Percentiles rank a stretch among this genome's conserved stretches.
phyloP scores from a whole-genome alignment of 2,113 vertebrate genomes.

The Zapus hudsonius region DNA sequence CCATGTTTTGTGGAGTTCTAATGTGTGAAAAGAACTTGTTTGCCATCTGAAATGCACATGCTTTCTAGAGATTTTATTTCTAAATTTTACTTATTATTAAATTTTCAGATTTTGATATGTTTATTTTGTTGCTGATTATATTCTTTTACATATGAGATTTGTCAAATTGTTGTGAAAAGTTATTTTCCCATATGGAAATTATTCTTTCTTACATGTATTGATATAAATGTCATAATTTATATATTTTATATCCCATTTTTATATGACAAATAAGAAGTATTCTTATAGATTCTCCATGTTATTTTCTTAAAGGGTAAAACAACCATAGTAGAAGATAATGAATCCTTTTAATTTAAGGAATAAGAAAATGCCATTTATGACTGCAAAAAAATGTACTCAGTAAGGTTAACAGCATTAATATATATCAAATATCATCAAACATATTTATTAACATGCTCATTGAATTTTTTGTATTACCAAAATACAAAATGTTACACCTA shows the following conservation, averaged over 20 bases:
- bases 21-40: not conserved
- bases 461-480: not conserved
- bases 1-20: not conserved
- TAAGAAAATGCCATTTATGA: not conserved
- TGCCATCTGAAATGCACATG: not conserved
- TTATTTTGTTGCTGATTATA: not conserved
- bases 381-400: not conserved
- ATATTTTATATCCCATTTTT: not conserved
- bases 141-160: not conserved
- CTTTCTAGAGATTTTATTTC: not conserved
- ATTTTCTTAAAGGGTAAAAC: not conserved
- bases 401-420: not conserved
- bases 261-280: not conserved
- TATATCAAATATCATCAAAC: not conserved
- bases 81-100: not conserved
- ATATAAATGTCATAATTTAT: not conserved
- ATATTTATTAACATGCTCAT: not conserved
- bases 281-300: not conserved
- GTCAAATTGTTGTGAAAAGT: not conserved
- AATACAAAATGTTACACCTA: not conserved
- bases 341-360: not conserved
- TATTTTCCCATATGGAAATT: constrained; percentile 21
- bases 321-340: not conserved
- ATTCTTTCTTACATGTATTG: not conserved
- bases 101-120: not conserved